Percentiles rank a stretch among this genome's conserved stretches.
Evolutionary conservation across 1,140 invertebrate species (phyloP).

Genomic region (Heliconius melpomene): DNA sequence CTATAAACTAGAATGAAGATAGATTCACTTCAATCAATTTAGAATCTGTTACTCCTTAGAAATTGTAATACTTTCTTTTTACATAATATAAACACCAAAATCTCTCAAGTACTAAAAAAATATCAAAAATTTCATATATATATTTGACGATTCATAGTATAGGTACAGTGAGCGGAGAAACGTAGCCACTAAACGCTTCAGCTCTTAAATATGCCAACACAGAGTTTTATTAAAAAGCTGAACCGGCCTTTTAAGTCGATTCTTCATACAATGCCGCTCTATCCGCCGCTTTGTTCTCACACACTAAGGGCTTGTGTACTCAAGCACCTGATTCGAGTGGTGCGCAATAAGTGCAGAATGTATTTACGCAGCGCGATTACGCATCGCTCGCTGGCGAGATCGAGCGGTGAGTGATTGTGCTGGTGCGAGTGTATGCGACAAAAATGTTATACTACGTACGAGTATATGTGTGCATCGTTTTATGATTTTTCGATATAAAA

Average conservation of each 20-base stretch:
- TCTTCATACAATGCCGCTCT: conserved; percentile 56
- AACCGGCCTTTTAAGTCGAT: conserved; percentile 59
- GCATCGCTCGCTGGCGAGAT: conserved; percentile 48
- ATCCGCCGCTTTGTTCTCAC: conserved; percentile 62
- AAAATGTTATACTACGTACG: conserved; percentile 29
- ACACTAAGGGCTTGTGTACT: conserved; percentile 57
- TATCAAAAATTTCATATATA: background rate
- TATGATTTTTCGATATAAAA: conserved; percentile 25
- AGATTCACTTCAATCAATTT: background rate
- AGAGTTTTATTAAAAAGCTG: conserved; percentile 55
- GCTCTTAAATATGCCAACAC: conserved; percentile 49
- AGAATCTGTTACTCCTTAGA: background rate
- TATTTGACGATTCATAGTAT: background rate
- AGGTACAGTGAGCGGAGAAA: conserved; percentile 7
- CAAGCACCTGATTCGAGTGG: conserved; percentile 63
- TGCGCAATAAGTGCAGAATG: conserved; percentile 68
- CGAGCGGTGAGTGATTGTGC: conserved; percentile 39
- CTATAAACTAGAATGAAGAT: too few species aligned
- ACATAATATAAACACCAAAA: background rate
- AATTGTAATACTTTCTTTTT: background rate
- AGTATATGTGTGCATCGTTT: background rate
- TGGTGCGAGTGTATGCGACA: conserved; percentile 26
- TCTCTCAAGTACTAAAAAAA: background rate
- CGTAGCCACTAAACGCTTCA: conserved; percentile 31
- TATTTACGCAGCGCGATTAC: conserved; percentile 71